Evolutionary conservation across 1,140 invertebrate species (phyloP), one percentile per base, ranked within the genome.

Genomic region (Leucophenga varia): DNA sequence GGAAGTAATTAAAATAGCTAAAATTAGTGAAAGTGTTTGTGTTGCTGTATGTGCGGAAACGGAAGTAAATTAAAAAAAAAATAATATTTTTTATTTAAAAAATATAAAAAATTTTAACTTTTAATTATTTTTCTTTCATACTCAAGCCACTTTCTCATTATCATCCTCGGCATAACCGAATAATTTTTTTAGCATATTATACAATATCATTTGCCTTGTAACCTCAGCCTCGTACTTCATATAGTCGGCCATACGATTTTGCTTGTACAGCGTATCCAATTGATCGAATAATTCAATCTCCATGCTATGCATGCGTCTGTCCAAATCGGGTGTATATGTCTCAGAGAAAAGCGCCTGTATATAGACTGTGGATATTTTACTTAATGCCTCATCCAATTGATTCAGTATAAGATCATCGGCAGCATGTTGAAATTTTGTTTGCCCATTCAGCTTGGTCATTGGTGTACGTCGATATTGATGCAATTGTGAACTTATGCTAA

Each of bases 141-240:
- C 12, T 34, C 10, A 25, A 20, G 18, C 19, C 22, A 49, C 20
- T 43, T 16, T 7, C 17, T 48, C 42, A 35, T 48, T 40, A 1
- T 31, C 37, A 9, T 61, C 58, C 32, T 52, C 52, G 8, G 60
- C 47, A 47, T 71, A 71, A 32, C 69, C 69, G 42, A 72, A 70
- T 41, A 72, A 43, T 39, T 61, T 54, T 54, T 72, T 72, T 3
- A 72, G 43, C 69, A 72, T 61, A 30, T 61, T 72, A 36, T 72
- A 72, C 49, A 72, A 53, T 34, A 72, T 61, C 69, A 72, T 64
- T 69, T 72, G 69, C 41, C 60, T 54, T 32, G 69, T 69, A 41
- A 72, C 69, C 54, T 69, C 64, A 41, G 64, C 54, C 42, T 72
- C 69, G 32, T 72, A 72, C 22, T 55, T 59, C 61, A 72, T 72